Evolutionary conservation across 2,797 vertebrate genomes (phyloP).

Genomic region (Staurois parvus): DNA sequence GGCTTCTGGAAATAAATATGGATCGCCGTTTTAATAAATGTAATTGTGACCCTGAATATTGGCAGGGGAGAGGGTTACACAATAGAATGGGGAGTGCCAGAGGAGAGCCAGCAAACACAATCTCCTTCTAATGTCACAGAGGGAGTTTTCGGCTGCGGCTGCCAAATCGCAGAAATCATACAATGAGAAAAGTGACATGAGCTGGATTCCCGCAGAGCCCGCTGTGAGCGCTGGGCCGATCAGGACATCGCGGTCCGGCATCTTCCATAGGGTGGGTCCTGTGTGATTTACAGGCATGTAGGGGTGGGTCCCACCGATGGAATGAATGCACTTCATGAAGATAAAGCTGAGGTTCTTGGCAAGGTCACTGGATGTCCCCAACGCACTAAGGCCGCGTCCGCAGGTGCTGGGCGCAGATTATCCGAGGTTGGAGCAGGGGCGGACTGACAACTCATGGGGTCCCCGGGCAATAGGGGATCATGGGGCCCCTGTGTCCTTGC

Average conservation of each 20-base stretch:
- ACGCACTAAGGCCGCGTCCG: no score
- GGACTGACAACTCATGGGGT: no score
- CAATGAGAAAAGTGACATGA: conserved; percentile 35
- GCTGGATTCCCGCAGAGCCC: not conserved
- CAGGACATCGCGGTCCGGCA: not conserved
- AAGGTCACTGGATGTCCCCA: no score
- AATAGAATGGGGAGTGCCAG: conserved; percentile 28
- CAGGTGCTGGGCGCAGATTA: no score
- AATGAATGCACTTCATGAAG: conserved; percentile 5
- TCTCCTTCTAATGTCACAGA: conserved; percentile 15
- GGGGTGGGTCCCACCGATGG: not conserved
- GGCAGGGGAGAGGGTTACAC: conserved; percentile 28
- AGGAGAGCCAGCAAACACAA: not conserved
- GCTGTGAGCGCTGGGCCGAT: not conserved
- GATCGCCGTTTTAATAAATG: conserved; percentile 35
- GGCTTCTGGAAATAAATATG: conserved; percentile 3
- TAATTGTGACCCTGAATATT: not conserved
- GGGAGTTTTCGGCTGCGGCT: conserved; percentile 23
- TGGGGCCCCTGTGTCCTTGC: no score
- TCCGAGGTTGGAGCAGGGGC: no score
- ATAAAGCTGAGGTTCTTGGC: not conserved
- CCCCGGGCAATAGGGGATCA: no score
- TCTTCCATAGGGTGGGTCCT: conserved; percentile 11
- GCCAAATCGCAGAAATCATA: conserved; percentile 41
- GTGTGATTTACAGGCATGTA: not conserved